Conservation (phyloP, 2,888 invertebrate species). For the Ormyrus rosae region DNA sequence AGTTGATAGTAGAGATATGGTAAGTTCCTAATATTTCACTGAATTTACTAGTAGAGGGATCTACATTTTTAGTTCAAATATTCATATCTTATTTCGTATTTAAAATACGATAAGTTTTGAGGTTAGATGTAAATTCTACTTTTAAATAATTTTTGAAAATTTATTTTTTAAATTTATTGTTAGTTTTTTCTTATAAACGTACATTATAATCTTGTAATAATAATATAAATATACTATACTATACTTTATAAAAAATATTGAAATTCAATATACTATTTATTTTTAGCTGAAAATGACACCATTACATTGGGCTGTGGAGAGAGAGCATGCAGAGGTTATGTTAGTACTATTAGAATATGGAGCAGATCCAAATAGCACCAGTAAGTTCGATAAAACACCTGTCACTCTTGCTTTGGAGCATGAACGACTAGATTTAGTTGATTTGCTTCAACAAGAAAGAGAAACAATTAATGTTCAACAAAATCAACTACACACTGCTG, state of each 20-base stretch:
- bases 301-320: slow-evolving; percentile 95
- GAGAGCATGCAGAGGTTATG: slow-evolving; percentile 84
- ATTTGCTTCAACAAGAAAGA: slow-evolving; percentile 77
- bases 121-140: slow-evolving; percentile 19
- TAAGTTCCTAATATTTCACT: slow-evolving; percentile 70
- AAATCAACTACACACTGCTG: slow-evolving; percentile 65
- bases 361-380: slow-evolving; percentile 82
- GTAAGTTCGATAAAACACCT: slow-evolving; percentile 86
- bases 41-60: neutral
- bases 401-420: slow-evolving; percentile 83
- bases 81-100: neutral
- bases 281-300: slow-evolving; percentile 91
- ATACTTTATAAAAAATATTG: neutral
- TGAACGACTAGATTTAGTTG: slow-evolving; percentile 80
- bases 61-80: neutral
- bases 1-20: slow-evolving; percentile 87
- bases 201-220: neutral
- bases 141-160: neutral
- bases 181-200: neutral
- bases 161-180: neutral
- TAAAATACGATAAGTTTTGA: slow-evolving; percentile 26
- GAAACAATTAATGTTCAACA: slow-evolving; percentile 65
- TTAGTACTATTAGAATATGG: slow-evolving; percentile 84
- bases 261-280: slow-evolving; percentile 18
- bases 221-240: neutral